Evolutionary conservation across 2,113 vertebrate species (phyloP), one percentile per base, ranked within the genome.

Genomic region (Corydoras sp.): DNA sequence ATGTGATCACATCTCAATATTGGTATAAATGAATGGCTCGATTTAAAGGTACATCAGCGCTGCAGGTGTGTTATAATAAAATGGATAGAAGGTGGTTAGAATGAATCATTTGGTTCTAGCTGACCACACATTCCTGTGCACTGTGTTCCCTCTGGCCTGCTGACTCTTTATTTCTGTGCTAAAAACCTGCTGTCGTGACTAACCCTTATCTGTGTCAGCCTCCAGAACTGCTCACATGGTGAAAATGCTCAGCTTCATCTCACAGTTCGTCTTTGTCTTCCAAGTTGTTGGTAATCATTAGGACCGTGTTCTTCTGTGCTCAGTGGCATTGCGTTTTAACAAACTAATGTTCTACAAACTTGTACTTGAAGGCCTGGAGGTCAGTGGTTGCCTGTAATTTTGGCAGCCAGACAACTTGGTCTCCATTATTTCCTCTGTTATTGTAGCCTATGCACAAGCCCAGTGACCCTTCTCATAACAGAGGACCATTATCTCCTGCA

Each of bases 61-160:
- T 51, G 68, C 68, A 71, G 72, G 76, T 74, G 72, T 66, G 49
- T 65, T 11, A 68, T 68, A 15, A 50, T 32, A 61, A 65, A 43
- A 43, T 43, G 35, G 35, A 43, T 43, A 43, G 35, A 43, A 43
- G 35, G 35, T 43, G 4, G 65, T 65, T 70, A 61, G 66, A 72
- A 59, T 60, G 60, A 73, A 68, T 70, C 53, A 29, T 76, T 61
- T 50, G 13, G 15, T 56, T 77, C 67, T 73, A 77, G 76, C 76
- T 74, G 76, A 77, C 71, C 76, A 61, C 71, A 74, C 67, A 76
- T 50, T 70, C 76, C 71, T 67, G 72, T 43, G 76, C 62, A 58
- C 12, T 51, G 9, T 62, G 56, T 62, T 70, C 58, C 63, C 62
- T n/a, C 14, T 30, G 58, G 72, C 58, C 72, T 74, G 76, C 71